These are phyloP conservation scores for Coenonympha glycerion DNA, from an alignment of 2,888 invertebrate genomes.

Conservation along the genomic window DNA sequence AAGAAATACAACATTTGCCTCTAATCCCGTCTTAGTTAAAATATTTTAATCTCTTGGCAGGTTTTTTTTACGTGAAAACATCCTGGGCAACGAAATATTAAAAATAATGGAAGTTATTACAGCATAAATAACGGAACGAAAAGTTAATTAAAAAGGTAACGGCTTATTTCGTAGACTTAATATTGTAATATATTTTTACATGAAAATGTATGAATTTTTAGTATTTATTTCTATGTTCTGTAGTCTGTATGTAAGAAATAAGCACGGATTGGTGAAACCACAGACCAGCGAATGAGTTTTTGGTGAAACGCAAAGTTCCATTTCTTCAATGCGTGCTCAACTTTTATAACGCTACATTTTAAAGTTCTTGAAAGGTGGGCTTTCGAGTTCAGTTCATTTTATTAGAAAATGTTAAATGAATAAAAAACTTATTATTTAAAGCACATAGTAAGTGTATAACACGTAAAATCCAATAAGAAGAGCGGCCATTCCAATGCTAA, in stretches of 20 bases:
- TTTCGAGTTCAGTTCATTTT: neutral
- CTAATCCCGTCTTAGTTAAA: constrained; percentile 18
- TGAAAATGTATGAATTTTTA: constrained; percentile 2
- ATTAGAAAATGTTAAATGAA: neutral
- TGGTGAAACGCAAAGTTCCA: too few relatives aligned
- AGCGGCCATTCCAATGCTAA: constrained; percentile 53
- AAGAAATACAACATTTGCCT: constrained; percentile 3
- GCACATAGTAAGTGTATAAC: constrained; percentile 12
- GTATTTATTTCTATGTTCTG: neutral
- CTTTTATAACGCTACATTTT: neutral
- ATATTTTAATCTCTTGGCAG: constrained; percentile 18
- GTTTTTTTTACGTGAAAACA: constrained; percentile 21
- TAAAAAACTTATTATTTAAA: neutral
- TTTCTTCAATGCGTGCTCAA: neutral
- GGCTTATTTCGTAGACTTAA: constrained; percentile 15
- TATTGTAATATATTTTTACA: constrained; percentile 3
- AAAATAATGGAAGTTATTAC: constrained; percentile 21
- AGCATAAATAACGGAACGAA: constrained; percentile 19
- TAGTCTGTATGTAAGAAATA: too few relatives aligned
- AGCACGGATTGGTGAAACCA: too few relatives aligned
- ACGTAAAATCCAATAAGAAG: constrained; percentile 45
- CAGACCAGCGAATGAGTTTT: too few relatives aligned
- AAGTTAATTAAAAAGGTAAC: constrained; percentile 25
- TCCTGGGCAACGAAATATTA: constrained; percentile 18
- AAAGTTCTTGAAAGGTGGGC: too few relatives aligned